Evolutionary conservation across 2,797 vertebrate genomes (phyloP), one percentile per base, ranked within the genome.

Genomic region (Poecilia wingei): DNA sequence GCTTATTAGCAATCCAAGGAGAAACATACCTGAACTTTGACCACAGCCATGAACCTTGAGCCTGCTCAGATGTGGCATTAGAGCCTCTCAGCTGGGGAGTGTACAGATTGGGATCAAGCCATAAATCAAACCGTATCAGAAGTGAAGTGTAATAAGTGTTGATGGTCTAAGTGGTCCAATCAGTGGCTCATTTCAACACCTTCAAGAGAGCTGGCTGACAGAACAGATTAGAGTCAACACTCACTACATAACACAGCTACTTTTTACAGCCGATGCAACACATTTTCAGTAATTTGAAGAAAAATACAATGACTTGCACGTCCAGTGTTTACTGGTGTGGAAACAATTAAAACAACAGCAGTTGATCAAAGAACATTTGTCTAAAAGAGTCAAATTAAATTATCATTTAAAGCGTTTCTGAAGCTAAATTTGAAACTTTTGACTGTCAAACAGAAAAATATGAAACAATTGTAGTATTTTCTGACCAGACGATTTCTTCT

Each of bases 21-120:
- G 53, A 36, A 22, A 39, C 4, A n/a, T 28, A 39, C n/a, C 7
- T 87, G 86, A 88, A 83, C 83, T 94, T 89, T 91, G 87, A 83
- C 33, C 64, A 47, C 31, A 46, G 47, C 61, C 72, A 51, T 92
- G 90, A 70, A 93, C 94, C 86, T 93, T 94, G 91, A 89, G 77
- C 88, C 75, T 36, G 6, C 12, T 82, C 39, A 73, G 8, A 66
- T 74, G 79, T 72, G 72, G 22, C 9, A 16, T 57, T 59, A 59
- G 68, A 45, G 77, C 47, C 28, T 36, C 14, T 2, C 36, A 51
- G 10, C 36, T 51, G 10, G 28, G 18, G 28, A 55, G 57, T 33
- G n/a, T 10, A 51, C 14, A 36, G 28, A 57, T 80, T 69, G 72
- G 69, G 25, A 59, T 43, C 2, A 47, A 79, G 82, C 74, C 74